phyloP scores from a whole-genome alignment of 2,113 vertebrate genomes.

The Myxocyprinus asiaticus region DNA sequence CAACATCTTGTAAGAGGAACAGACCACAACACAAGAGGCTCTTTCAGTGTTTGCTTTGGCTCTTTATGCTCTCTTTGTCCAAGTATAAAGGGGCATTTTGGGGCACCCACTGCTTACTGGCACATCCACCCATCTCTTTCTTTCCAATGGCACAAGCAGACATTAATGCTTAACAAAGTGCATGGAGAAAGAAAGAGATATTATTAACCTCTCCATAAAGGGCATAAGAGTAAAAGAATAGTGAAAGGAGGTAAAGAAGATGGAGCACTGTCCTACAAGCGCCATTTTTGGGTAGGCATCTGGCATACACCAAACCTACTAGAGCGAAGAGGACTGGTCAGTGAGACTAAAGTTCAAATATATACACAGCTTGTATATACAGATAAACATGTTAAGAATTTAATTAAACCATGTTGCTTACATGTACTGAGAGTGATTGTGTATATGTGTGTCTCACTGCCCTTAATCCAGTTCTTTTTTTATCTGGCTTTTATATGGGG shows the following conservation, averaged over 20 bases:
- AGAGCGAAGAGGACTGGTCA: neutral
- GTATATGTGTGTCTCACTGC: neutral
- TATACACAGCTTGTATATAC: neutral
- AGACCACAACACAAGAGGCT: conserved; percentile 28
- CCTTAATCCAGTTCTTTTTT: conserved; percentile 26
- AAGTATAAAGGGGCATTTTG: conserved; percentile 45
- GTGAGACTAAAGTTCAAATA: neutral
- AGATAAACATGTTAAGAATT: neutral
- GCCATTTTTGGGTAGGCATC: neutral
- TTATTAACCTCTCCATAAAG: conserved; percentile 51
- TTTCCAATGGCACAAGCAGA: conserved; percentile 19
- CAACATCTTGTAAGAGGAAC: conserved; percentile 8
- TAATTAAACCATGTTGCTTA: neutral
- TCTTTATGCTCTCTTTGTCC: conserved; percentile 28
- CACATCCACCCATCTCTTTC: conserved; percentile 42
- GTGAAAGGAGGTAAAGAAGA: neutral
- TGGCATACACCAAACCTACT: neutral
- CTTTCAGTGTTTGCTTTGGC: conserved; percentile 53
- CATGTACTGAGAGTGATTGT: too few species aligned
- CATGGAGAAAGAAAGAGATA: conserved; percentile 28
- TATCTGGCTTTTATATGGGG: conserved; percentile 13
- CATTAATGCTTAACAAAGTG: conserved; percentile 10
- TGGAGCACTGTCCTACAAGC: too few species aligned
- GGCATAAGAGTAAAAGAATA: neutral
- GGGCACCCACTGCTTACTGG: conserved; percentile 45